Evolutionary conservation across 2,888 invertebrate species (phyloP), one percentile per base, ranked within the genome.

Genomic region (Pristionchus japonicus): DNA sequence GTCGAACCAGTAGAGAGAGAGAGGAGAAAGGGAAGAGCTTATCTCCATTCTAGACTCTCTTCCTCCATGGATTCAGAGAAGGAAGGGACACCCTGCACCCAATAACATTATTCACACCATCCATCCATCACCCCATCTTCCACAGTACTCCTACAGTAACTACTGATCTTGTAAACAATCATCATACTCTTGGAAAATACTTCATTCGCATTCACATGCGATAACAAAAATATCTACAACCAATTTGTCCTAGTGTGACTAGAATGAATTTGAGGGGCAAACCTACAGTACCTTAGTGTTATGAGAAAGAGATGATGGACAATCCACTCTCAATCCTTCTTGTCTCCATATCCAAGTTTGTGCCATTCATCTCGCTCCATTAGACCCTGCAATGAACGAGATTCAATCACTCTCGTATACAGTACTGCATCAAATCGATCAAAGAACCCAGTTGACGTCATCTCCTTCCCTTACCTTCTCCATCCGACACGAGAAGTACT

Each of bases 401-500:
- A 27, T 52, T 49, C 49, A 80, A 34, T 34, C 37, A 37, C 37
- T 70, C 20, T 77, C 37, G n/a, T n/a, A 20, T n/a, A n/a, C 43
- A n/a, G n/a, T 13, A 77, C 67, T 20, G 67, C 67, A 70, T 6
- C 43, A 70, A 17, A 34, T 70, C 3, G n/a, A 70, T 70, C 40
- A 23, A 9, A 37, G 40, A 4, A 74, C 11, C 40, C 40, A 20
- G n/a, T 15, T 31, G 9, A 6, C 64, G 7, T 27, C n/a, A n/a
- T n/a, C n/a, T n/a, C n/a, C n/a, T n/a, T 57, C 23, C 1, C 64
- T 23, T 94, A 97, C 96, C 40, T 98, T 96, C 90, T 98, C 97
- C 99, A 99, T 99, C 93, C 99, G 96, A 95, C 99, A 99, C 77
- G 96, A 96, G 89, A 99, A 96, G 95, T 99, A 99, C 11, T 96